A percentile compares a stretch with the other conserved stretches of the same genome.
phyloP scores from a whole-genome alignment of 2,888 invertebrate genomes.

The Drosophila rubida region DNA sequence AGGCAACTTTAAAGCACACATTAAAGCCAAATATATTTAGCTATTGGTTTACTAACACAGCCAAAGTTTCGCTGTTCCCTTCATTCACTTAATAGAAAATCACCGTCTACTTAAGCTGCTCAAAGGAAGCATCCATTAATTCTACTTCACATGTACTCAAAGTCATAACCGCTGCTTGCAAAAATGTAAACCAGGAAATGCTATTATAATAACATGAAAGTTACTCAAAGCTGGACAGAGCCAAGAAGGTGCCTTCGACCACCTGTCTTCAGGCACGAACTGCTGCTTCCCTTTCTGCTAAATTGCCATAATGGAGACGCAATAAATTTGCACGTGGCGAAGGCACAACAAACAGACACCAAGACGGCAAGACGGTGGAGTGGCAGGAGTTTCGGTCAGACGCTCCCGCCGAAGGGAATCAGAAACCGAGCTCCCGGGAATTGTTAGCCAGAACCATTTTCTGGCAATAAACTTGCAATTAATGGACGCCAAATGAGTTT shows the following conservation, averaged over 20 bases:
- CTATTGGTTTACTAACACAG: not conserved
- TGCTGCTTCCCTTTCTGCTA: not conserved
- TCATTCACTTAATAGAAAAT: conserved; percentile 5
- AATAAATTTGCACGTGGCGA: conserved; percentile 60
- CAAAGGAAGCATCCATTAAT: conserved; percentile 5
- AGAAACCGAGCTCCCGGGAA: not conserved
- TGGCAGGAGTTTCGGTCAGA: conserved; percentile 6
- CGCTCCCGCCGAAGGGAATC: conserved; percentile 4
- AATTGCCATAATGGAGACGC: conserved; percentile 28
- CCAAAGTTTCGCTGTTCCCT: not conserved
- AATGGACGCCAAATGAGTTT: conserved; percentile 65
- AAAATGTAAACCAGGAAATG: conserved; percentile 18
- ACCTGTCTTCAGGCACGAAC: conserved; percentile 10
- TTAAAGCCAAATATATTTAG: not conserved
- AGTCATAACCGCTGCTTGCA: not conserved
- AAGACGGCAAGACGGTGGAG: no score
- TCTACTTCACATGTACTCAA: not conserved
- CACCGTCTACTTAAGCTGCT: not conserved
- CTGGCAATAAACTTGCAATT: conserved; percentile 72
- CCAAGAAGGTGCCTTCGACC: conserved; percentile 6
- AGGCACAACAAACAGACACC: conserved; percentile 18
- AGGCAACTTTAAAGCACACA: not conserved
- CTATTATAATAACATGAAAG: conserved; percentile 44
- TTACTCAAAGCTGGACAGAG: conserved; percentile 23
- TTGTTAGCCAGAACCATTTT: conserved; percentile 44